Evolutionary conservation across 2,888 invertebrate species (phyloP).

Genomic region (Troides aeacus): DNA sequence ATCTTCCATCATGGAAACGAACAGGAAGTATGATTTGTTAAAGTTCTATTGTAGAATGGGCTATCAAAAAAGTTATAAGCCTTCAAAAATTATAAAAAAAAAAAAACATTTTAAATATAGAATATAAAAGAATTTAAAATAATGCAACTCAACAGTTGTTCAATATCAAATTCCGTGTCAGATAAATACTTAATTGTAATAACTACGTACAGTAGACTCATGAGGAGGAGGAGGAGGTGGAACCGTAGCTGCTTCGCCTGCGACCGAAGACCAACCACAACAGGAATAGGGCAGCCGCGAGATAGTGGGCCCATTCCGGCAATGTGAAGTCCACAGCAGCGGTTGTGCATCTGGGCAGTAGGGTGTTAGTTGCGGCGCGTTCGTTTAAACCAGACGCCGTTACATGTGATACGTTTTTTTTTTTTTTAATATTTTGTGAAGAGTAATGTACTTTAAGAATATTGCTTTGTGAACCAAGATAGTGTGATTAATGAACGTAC

Average conservation of each 20-base stretch:
- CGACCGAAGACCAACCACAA: constrained; percentile 67
- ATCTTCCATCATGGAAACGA: too few species aligned
- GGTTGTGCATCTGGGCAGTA: constrained; percentile 66
- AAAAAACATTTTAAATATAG: too few species aligned
- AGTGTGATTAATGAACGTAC: too few species aligned
- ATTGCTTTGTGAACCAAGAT: too few species aligned
- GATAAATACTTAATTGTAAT: not conserved
- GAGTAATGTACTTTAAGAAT: too few species aligned
- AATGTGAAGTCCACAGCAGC: constrained; percentile 71
- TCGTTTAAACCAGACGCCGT: constrained; percentile 30
- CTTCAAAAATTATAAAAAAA: too few species aligned
- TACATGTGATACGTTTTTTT: constrained; percentile 49
- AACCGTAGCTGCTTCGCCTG: constrained; percentile 56
- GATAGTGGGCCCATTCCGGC: constrained; percentile 73
- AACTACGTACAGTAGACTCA: constrained; percentile 58
- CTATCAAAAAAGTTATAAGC: too few species aligned
- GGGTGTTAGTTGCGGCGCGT: constrained; percentile 34
- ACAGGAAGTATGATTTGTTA: too few species aligned
- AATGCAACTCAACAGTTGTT: not conserved
- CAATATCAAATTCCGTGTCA: too few species aligned
- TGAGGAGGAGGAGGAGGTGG: constrained; percentile 42
- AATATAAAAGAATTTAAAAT: not conserved
- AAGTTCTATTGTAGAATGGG: too few species aligned
- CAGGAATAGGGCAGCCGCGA: constrained; percentile 66
- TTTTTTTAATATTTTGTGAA: not conserved